Conservation (phyloP, 2,113 vertebrate genomes). For the Sylvia atricapilla region DNA sequence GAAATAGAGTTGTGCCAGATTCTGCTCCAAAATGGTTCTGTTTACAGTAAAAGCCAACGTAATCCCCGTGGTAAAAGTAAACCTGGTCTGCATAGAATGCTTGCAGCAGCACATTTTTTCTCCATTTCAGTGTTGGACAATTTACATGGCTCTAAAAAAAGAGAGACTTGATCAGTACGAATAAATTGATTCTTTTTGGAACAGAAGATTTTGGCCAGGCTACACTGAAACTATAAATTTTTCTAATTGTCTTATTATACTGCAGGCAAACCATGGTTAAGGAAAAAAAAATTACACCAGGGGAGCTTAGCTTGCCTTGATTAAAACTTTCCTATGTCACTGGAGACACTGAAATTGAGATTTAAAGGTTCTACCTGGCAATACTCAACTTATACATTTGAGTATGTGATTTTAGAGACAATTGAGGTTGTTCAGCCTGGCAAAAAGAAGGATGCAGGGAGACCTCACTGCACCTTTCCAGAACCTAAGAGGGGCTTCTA, state of each 20-base stretch:
- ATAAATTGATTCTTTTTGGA: neutral
- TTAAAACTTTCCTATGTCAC: neutral
- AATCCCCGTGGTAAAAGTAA: conserved; percentile 74
- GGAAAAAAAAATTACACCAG: neutral
- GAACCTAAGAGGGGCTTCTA: neutral
- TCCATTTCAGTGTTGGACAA: conserved; percentile 73
- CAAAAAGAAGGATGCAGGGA: neutral
- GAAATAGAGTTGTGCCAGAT: conserved; percentile 49
- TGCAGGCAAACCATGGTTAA: neutral
- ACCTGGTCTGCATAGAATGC: conserved; percentile 62
- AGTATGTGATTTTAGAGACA: neutral
- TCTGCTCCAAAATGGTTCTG: conserved; percentile 12
- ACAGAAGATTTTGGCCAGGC: neutral
- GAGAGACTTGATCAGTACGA: neutral
- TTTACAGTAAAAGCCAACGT: conserved; percentile 72
- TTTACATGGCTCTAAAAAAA: conserved; percentile 71
- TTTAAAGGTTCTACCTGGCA: neutral
- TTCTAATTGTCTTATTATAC: neutral
- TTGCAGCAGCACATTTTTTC: conserved; percentile 71
- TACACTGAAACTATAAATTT: neutral
- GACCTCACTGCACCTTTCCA: neutral
- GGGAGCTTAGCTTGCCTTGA: neutral
- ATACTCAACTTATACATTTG: neutral
- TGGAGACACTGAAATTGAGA: neutral
- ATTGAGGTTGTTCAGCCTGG: neutral